phyloP scores from a whole-genome alignment of 2,888 invertebrate genomes.

The Sussaba pulchella region DNA sequence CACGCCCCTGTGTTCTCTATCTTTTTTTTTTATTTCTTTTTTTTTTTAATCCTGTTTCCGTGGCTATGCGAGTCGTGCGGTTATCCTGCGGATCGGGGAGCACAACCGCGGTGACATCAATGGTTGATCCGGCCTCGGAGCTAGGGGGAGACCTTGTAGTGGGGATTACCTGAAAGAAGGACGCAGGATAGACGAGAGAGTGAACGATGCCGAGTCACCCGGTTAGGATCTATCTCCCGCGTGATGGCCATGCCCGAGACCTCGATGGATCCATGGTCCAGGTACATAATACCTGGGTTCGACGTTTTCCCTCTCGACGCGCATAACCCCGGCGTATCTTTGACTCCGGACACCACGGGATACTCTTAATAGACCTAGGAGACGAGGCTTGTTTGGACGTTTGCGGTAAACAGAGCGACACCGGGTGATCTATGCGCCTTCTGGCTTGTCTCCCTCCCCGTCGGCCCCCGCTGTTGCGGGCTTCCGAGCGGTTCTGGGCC shows the following conservation, averaged over 20 bases:
- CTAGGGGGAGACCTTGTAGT: conserved; percentile 31
- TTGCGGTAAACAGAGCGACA: conserved; percentile 84
- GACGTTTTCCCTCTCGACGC: conserved; percentile 68
- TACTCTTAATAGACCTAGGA: conserved; percentile 82
- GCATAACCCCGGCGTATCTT: conserved; percentile 71
- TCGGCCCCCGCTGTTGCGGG: conserved; percentile 43
- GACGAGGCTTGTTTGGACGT: conserved; percentile 82
- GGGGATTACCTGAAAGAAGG: conserved; percentile 57
- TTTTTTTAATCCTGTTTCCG: background rate
- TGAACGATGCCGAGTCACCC: conserved; percentile 46
- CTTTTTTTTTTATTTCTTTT: conserved; percentile 13
- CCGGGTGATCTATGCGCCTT: conserved; percentile 81
- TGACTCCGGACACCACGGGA: conserved; percentile 74
- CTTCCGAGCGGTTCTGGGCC: conserved; percentile 13
- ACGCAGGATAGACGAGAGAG: conserved; percentile 27
- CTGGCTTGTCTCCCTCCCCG: too few species aligned
- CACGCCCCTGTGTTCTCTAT: conserved; percentile 58
- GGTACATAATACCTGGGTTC: conserved; percentile 75
- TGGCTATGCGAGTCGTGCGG: conserved; percentile 11
- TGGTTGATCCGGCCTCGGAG: conserved; percentile 65
- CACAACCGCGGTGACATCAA: conserved; percentile 75
- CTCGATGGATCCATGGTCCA: conserved; percentile 70
- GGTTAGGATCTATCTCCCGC: conserved; percentile 54
- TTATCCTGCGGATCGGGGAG: conserved; percentile 55
- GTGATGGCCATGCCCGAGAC: conserved; percentile 52